These are phyloP conservation scores for Fundulus diaphanus DNA, from an alignment of 2,797 vertebrate species.

Conservation along the genomic window DNA sequence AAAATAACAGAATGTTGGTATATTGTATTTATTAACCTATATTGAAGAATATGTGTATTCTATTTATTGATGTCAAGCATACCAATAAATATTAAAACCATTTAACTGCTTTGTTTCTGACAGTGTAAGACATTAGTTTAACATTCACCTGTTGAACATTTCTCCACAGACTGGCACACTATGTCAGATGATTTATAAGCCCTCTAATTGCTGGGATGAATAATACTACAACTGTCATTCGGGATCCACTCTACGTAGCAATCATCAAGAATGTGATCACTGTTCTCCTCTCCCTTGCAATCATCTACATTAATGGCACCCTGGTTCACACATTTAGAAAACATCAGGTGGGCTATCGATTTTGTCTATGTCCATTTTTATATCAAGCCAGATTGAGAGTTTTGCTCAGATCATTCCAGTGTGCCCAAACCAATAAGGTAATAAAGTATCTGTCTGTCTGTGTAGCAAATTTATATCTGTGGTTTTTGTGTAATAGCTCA, in stretches of 20 bases:
- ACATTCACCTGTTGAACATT: not conserved
- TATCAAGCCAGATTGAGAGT: too few species aligned
- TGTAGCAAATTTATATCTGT: not conserved
- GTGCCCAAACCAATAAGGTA: too few species aligned
- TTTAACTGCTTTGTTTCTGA: not conserved
- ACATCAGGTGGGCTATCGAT: conserved; percentile 44
- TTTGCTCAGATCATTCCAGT: too few species aligned
- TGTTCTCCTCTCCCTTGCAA: conserved; percentile 61
- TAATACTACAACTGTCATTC: conserved; percentile 1
- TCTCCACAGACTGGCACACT: not conserved
- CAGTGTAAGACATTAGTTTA: not conserved
- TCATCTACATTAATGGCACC: conserved; percentile 69
- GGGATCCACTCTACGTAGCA: conserved; percentile 36
- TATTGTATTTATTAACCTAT: not conserved
- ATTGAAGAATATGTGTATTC: not conserved
- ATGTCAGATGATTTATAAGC: not conserved
- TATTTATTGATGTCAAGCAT: not conserved
- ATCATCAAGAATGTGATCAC: conserved; percentile 68
- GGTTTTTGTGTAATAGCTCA: not conserved
- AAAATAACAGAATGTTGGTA: not conserved
- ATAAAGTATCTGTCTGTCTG: too few species aligned
- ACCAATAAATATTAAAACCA: not conserved
- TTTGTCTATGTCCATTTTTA: too few species aligned
- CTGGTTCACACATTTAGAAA: conserved; percentile 65
- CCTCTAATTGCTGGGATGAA: conserved; percentile 19